Evolutionary conservation across 2,888 invertebrate species (phyloP).

Genomic region (Meta bourneti): DNA sequence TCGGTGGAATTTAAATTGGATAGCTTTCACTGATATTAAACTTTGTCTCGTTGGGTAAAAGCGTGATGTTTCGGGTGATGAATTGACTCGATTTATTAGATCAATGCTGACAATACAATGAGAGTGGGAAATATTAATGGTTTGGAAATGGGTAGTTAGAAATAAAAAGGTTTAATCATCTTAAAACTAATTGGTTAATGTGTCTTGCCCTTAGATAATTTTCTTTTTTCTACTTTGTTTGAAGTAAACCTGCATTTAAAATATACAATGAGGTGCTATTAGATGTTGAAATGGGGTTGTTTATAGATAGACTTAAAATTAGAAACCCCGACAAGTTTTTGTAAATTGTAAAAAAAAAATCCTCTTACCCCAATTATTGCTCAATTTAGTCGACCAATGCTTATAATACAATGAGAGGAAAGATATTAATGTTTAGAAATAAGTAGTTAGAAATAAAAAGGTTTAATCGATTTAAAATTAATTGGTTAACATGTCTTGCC

Average conservation of each 20-base stretch:
- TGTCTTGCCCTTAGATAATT: too few species aligned
- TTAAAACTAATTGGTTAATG: neutral
- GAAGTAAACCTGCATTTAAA: too few species aligned
- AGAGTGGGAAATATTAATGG: neutral
- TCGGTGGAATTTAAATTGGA: slow-evolving; percentile 22
- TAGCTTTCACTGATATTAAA: slow-evolving; percentile 2
- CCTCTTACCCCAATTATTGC: neutral
- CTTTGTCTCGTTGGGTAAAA: neutral
- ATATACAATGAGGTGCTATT: too few species aligned
- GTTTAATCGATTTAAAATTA: neutral
- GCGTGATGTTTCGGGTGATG: neutral
- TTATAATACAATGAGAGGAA: neutral
- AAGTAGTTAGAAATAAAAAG: neutral
- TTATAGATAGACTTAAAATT: too few species aligned
- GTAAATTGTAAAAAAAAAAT: too few species aligned
- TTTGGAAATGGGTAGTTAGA: neutral
- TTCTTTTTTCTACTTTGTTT: too few species aligned
- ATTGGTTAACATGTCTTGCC: neutral
- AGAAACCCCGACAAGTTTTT: too few species aligned
- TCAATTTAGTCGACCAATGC: neutral
- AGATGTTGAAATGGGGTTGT: too few species aligned
- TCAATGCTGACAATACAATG: neutral
- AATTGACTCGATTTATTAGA: neutral
- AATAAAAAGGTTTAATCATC: neutral
- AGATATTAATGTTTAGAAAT: neutral